Evolutionary conservation across 2,797 vertebrate species (phyloP), one percentile per base, ranked within the genome.

Genomic region (Coregonus sp.): DNA sequence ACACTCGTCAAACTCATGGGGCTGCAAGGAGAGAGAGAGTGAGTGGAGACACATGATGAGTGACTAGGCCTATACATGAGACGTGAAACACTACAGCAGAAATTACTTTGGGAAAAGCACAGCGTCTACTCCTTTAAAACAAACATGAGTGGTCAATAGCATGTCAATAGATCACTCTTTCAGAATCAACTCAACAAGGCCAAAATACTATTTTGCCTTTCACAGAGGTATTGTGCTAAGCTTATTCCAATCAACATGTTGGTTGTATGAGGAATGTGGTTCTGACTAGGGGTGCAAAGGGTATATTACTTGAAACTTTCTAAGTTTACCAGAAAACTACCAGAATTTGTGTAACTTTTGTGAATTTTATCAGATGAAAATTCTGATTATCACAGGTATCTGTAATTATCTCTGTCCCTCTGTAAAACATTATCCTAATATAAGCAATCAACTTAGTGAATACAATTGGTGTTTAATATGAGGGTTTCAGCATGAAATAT

Each of bases 1-100:
- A 90, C 98, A 99, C 91, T 98, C 98, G 5, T 99, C 98, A 91
- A 99, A 99, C 89, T 99, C 97, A 82, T 99, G 98, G 75, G 98
- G 98, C 98, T 99, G 90, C 81, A 7, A 65, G 31, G 33, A 74
- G 18, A 33, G 18, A 75, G 31, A 68, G 1, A 33, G 40, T 47
- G 40, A 11, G 40, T 47, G 40, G 40, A 47, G 40, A 47, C 40
- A 47, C 0, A 33, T 33, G 31, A 33, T 33, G 40, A 61, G 35
- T n/a, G 54, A 61, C 18, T 56, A 18, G 52, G 52, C 18, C 18
- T 18, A 56, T 56, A 56, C 52, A 56, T 16, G 16, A 56, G 52
- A 15, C 4, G 16, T 15, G 5, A 56, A 56, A 18, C 52, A 1
- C 52, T 56, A 35, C 50, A 59, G 54, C 15, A 29, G 50, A 5